Percentiles rank a stretch among this genome's conserved stretches.
Evolutionary conservation across 2,888 invertebrate genomes (phyloP).

Genomic region (Eucera pruinosa): DNA sequence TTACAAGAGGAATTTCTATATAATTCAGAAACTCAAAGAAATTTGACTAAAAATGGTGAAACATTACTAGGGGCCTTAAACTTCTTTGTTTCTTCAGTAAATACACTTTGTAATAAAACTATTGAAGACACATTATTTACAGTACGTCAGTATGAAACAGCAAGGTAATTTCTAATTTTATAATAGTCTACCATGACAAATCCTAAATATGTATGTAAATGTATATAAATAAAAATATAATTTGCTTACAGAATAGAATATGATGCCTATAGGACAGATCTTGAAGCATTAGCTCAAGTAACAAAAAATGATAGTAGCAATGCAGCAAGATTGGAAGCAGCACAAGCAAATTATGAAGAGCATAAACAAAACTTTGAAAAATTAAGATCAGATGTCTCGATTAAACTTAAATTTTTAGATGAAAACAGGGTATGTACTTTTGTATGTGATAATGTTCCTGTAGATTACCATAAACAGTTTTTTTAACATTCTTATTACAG

Average conservation of each 20-base stretch:
- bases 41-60: constrained; percentile 96
- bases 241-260: constrained; percentile 92
- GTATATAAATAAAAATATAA: constrained; percentile 23
- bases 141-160: constrained; percentile 90
- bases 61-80: constrained; percentile 95
- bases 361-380: constrained; percentile 97
- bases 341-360: constrained; percentile 92
- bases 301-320: constrained; percentile 86
- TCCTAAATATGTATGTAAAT: too few species aligned
- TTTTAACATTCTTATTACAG: constrained; percentile 84
- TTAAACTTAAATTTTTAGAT: constrained; percentile 98
- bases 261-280: constrained; percentile 98
- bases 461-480: neutral
- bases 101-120: constrained; percentile 98
- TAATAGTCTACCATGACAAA: neutral
- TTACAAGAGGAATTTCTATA: constrained; percentile 97
- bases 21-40: constrained; percentile 98
- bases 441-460: neutral
- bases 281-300: constrained; percentile 91
- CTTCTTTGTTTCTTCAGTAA: constrained; percentile 97
- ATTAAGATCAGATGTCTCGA: constrained; percentile 95
- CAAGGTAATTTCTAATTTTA: constrained; percentile 86
- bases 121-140: constrained; percentile 97
- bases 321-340: constrained; percentile 89
- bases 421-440: constrained; percentile 93